A percentile compares a stretch with the other conserved stretches of the same genome.
phyloP scores from a whole-genome alignment of 2,888 invertebrate species.

The Quadriops clusia region DNA sequence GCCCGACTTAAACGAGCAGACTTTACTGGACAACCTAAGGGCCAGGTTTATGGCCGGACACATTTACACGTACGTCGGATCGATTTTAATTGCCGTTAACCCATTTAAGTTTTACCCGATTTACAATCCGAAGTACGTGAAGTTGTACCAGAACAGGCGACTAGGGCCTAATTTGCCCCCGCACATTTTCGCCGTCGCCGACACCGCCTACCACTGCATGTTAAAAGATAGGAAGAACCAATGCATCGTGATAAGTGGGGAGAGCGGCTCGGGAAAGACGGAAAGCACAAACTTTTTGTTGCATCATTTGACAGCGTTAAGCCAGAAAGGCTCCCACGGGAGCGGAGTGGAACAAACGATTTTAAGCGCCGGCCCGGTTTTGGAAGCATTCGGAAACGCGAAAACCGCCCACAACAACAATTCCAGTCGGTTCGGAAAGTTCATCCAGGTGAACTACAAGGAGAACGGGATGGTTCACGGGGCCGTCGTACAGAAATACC shows the following conservation, averaged over 20 bases:
- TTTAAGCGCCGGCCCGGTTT: constrained; percentile 86
- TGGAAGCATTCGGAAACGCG: constrained; percentile 98
- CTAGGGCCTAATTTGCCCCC: constrained; percentile 87
- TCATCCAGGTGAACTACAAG: constrained; percentile 88
- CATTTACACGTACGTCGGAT: constrained; percentile 93
- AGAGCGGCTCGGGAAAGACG: constrained; percentile 93
- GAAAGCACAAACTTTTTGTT: constrained; percentile 92
- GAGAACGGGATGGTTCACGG: constrained; percentile 98
- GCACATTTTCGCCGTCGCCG: constrained; percentile 93
- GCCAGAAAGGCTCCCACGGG: constrained; percentile 87
- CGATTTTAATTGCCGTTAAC: constrained; percentile 89
- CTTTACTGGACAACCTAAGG: constrained; percentile 79
- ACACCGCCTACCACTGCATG: constrained; percentile 91
- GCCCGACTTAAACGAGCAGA: constrained; percentile 89
- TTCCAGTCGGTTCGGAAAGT: constrained; percentile 93
- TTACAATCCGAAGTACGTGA: constrained; percentile 95
- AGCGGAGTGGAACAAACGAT: constrained; percentile 96
- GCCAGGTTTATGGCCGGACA: constrained; percentile 83
- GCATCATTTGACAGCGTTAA: constrained; percentile 88
- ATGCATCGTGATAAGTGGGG: constrained; percentile 92
- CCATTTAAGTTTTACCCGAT: constrained; percentile 93
- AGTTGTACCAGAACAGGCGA: constrained; percentile 85
- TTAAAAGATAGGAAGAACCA: constrained; percentile 79
- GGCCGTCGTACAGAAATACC: constrained; percentile 92
- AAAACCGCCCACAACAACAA: constrained; percentile 97